Evolutionary conservation across 2,113 vertebrate genomes (phyloP).

Genomic region (Synodontis membranacea): DNA sequence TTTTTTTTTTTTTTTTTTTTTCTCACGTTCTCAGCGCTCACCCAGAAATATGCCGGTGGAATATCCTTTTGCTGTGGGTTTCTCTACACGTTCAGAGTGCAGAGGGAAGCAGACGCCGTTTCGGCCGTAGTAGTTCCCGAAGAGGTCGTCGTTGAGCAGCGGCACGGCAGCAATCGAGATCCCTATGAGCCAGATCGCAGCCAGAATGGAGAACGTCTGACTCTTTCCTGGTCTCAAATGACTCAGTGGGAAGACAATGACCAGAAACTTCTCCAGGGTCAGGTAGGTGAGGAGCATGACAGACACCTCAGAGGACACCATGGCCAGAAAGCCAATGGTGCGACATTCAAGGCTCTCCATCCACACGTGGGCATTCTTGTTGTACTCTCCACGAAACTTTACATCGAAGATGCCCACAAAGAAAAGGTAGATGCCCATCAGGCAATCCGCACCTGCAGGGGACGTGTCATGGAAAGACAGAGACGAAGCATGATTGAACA

Average conservation of each 20-base stretch:
- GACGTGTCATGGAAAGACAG: neutral
- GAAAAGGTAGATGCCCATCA: constrained; percentile 86
- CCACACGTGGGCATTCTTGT: constrained; percentile 79
- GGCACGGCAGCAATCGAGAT: constrained; percentile 78
- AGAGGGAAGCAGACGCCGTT: constrained; percentile 86
- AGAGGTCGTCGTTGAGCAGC: constrained; percentile 77
- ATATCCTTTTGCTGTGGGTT: constrained; percentile 76
- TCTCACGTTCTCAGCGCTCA: constrained; percentile 60
- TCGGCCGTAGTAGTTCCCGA: constrained; percentile 85
- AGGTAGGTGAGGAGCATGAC: constrained; percentile 82
- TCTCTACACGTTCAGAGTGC: constrained; percentile 80
- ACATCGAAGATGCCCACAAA: constrained; percentile 79
- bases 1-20: too few species aligned
- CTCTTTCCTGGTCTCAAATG: constrained; percentile 74
- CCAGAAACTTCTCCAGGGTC: constrained; percentile 84
- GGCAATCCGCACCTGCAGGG: constrained; percentile 79
- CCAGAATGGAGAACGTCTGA: constrained; percentile 71
- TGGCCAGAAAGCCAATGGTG: constrained; percentile 78
- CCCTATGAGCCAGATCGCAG: constrained; percentile 77
- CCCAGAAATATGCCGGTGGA: constrained; percentile 85
- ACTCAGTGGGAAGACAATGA: constrained; percentile 83
- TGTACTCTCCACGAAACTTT: constrained; percentile 81
- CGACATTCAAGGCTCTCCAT: constrained; percentile 80
- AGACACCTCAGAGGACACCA: constrained; percentile 83
- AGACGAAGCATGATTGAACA: neutral